phyloP scores from a whole-genome alignment of 2,113 vertebrate species.

The Urocynchramus pylzowi region DNA sequence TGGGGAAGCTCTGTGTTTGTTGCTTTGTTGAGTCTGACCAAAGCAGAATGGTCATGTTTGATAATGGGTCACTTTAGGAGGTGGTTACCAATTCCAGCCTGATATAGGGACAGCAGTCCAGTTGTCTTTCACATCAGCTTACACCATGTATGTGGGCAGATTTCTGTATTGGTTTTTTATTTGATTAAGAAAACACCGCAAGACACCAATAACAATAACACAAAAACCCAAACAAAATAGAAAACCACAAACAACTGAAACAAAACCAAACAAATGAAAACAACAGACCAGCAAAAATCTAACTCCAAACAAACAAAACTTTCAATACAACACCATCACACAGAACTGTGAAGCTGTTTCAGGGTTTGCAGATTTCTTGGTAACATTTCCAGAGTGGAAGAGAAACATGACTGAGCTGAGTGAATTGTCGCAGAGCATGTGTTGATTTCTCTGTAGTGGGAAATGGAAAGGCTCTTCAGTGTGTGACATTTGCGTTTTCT shows the following conservation, averaged over 20 bases:
- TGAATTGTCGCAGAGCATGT: neutral
- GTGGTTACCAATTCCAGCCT: neutral
- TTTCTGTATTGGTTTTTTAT: neutral
- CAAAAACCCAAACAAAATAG: neutral
- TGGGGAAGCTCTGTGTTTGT: neutral
- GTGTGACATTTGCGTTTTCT: neutral
- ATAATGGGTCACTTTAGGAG: neutral
- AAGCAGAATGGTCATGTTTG: neutral
- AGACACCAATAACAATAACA: neutral
- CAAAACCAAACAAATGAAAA: neutral
- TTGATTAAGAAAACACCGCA: neutral
- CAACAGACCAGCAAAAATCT: neutral
- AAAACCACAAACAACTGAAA: neutral
- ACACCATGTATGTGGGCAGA: fast-evolving
- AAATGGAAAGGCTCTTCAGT: neutral
- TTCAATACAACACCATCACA: neutral
- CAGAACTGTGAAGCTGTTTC: neutral
- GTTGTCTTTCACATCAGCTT: neutral
- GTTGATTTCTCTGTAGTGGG: neutral
- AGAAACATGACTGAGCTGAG: neutral
- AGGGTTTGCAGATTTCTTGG: neutral
- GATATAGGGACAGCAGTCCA: neutral
- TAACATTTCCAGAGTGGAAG: neutral
- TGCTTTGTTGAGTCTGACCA: fast-evolving
- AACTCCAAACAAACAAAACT: neutral